phyloP scores from a whole-genome alignment of 2,888 invertebrate genomes.

The Cybosia mesomella region DNA sequence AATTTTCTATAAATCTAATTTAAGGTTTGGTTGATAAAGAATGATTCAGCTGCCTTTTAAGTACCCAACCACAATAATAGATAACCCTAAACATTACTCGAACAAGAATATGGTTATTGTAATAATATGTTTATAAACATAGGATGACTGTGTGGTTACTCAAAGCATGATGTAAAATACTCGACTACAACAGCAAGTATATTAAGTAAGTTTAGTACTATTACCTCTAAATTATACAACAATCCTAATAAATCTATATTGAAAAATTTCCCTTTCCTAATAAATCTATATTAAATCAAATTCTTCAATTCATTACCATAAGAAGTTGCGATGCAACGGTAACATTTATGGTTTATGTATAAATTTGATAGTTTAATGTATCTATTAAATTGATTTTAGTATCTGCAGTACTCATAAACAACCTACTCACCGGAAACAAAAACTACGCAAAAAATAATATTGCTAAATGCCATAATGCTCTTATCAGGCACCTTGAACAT shows the following conservation, averaged over 20 bases:
- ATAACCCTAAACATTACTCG: constrained; percentile 21
- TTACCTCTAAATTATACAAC: constrained; percentile 9
- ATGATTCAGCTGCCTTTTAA: constrained; percentile 11
- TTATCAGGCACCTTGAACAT: neutral
- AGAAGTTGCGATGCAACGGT: neutral
- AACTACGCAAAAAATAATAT: neutral
- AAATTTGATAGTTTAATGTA: neutral
- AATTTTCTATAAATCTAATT: constrained; percentile 35
- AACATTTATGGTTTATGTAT: neutral
- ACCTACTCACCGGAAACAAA: no score
- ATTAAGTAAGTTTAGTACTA: no score
- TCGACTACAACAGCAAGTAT: neutral
- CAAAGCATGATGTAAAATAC: neutral
- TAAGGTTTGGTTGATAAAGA: constrained; percentile 17
- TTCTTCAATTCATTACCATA: constrained; percentile 10
- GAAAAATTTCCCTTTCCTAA: no score
- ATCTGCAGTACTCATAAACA: neutral
- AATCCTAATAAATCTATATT: constrained; percentile 14
- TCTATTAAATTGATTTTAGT: neutral
- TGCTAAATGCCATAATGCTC: neutral
- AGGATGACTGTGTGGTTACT: neutral
- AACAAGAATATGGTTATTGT: constrained; percentile 30
- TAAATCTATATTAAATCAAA: constrained; percentile 10
- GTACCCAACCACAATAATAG: neutral
- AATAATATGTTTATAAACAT: constrained; percentile 21